These are phyloP conservation scores for Meandrusa payeni DNA, from an alignment of 2,888 invertebrate genomes.

Conservation along the genomic window DNA sequence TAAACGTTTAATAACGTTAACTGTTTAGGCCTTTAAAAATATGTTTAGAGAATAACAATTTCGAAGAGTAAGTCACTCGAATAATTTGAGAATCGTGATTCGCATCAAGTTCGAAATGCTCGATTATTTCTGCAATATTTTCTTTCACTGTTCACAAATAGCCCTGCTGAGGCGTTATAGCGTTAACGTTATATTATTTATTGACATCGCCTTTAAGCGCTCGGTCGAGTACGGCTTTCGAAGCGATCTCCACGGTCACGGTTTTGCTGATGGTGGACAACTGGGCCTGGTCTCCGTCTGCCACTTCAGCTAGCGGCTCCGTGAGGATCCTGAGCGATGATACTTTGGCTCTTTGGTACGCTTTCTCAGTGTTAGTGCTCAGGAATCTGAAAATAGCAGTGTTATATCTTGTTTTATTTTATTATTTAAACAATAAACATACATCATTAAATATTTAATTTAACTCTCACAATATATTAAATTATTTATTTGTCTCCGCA, in stretches of 20 bases:
- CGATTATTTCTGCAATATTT: slow-evolving; percentile 1
- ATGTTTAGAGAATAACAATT: too few relatives aligned
- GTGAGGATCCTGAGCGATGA: slow-evolving; percentile 89
- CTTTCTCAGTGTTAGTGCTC: slow-evolving; percentile 92
- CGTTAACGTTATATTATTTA: slow-evolving; percentile 25
- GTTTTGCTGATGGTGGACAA: slow-evolving; percentile 72
- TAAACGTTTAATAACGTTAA: too few relatives aligned
- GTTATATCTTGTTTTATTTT: too few relatives aligned
- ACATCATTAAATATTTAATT: too few relatives aligned
- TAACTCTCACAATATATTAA: too few relatives aligned
- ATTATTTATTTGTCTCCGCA: too few relatives aligned
- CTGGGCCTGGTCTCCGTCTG: slow-evolving; percentile 44
- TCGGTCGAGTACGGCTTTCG: slow-evolving; percentile 61
- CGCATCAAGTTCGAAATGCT: too few relatives aligned
- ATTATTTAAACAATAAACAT: too few relatives aligned
- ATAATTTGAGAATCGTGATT: too few relatives aligned
- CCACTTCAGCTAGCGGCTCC: slow-evolving; percentile 40
- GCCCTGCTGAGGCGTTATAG: neutral
- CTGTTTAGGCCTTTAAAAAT: too few relatives aligned
- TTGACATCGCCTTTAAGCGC: slow-evolving; percentile 64
- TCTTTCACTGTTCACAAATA: neutral
- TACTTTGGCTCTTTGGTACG: slow-evolving; percentile 95
- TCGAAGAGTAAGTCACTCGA: too few relatives aligned
- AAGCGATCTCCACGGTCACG: slow-evolving; percentile 72
- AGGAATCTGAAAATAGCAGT: slow-evolving; percentile 83